Evolutionary conservation across 2,888 invertebrate species (phyloP).

Genomic region (Lapara coniferarum): DNA sequence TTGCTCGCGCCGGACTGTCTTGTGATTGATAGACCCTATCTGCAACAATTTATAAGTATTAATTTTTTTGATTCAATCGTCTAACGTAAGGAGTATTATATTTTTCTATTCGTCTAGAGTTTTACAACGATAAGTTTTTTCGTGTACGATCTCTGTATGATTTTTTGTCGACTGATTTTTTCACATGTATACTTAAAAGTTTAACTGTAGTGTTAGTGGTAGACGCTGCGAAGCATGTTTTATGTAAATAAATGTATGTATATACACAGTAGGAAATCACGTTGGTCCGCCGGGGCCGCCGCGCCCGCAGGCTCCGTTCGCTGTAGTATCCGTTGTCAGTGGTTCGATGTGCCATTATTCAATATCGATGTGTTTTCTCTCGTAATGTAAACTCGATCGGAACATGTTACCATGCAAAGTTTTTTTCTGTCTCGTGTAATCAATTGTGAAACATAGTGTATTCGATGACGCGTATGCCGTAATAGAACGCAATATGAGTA

Average conservation of each 20-base stretch:
- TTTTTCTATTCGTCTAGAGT: slow-evolving; percentile 56
- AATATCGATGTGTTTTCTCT: slow-evolving; percentile 13
- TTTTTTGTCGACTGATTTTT: slow-evolving; percentile 65
- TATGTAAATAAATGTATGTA: slow-evolving; percentile 58
- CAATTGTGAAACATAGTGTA: slow-evolving; percentile 29
- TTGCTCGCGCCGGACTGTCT: slow-evolving; percentile 7
- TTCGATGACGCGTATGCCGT: slow-evolving; percentile 23
- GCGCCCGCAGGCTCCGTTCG: background rate
- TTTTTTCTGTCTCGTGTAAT: slow-evolving; percentile 33
- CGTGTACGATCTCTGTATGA: slow-evolving; percentile 29
- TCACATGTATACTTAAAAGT: slow-evolving; percentile 35
- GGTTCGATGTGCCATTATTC: slow-evolving; percentile 25
- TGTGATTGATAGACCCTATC: slow-evolving; percentile 22
- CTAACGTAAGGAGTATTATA: slow-evolving; percentile 51
- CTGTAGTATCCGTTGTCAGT: slow-evolving; percentile 1
- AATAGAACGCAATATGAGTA: slow-evolving; percentile 8
- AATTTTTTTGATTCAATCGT: slow-evolving; percentile 45
- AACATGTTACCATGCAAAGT: slow-evolving; percentile 29
- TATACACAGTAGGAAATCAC: slow-evolving; percentile 30
- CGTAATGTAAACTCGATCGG: slow-evolving; percentile 20
- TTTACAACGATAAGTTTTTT: slow-evolving; percentile 55
- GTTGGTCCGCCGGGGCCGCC: background rate
- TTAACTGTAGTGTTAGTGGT: slow-evolving; percentile 41
- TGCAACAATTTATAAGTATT: slow-evolving; percentile 30
- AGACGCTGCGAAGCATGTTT: slow-evolving; percentile 43